These are phyloP conservation scores for Trissolcus basalis DNA, from an alignment of 1,140 invertebrate genomes.

Conservation along the genomic window DNA sequence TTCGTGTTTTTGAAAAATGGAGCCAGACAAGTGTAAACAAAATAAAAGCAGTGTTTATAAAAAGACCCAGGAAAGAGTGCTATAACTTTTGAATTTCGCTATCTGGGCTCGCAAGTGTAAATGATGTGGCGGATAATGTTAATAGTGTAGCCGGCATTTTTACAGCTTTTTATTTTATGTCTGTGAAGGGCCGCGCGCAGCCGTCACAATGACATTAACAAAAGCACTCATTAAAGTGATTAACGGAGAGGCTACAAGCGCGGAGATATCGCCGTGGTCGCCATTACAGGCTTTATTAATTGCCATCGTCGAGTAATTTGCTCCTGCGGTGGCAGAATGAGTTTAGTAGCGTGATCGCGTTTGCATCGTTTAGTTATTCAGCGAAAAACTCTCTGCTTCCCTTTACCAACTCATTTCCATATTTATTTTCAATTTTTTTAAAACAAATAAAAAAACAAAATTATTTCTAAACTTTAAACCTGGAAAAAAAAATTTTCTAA, in stretches of 20 bases:
- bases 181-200: conserved; percentile 51
- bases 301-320: conserved; percentile 74
- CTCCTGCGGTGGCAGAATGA: conserved; percentile 52
- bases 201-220: conserved; percentile 67
- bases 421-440: conserved; percentile 33
- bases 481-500: too few species aligned
- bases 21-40: too few species aligned
- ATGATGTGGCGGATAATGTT: conserved; percentile 37
- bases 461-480: too few species aligned
- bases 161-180: conserved; percentile 49
- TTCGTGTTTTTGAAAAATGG: too few species aligned
- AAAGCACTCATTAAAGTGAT: conserved; percentile 75
- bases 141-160: conserved; percentile 48
- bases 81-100: background rate
- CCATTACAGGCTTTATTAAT: conserved; percentile 75
- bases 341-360: conserved; percentile 53
- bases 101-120: conserved; percentile 16
- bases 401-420: conserved; percentile 25
- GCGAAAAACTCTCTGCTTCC: conserved; percentile 26
- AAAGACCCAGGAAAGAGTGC: too few species aligned
- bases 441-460: background rate
- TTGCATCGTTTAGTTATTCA: conserved; percentile 56
- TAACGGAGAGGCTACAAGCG: conserved; percentile 67
- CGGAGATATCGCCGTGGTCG: conserved; percentile 63
- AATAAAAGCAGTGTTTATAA: too few species aligned